phyloP scores from a whole-genome alignment of 2,888 invertebrate genomes.

The Trissolcus japonicus region DNA sequence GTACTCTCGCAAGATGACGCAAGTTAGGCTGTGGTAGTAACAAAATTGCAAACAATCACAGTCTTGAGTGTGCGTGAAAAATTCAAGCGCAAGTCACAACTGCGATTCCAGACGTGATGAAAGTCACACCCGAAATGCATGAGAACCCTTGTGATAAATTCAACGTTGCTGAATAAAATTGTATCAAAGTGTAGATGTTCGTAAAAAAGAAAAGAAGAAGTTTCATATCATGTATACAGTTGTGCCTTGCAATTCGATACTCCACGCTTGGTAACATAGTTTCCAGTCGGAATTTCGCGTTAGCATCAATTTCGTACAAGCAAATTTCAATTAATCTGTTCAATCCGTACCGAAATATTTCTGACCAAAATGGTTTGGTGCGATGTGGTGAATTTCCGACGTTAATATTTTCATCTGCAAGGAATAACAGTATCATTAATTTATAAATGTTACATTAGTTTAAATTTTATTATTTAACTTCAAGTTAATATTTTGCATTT shows the following conservation, averaged over 20 bases:
- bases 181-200: no score
- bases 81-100: slow-evolving; percentile 17
- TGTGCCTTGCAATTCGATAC: slow-evolving; percentile 27
- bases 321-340: slow-evolving; percentile 63
- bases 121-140: no score
- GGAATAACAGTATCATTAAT: slow-evolving; percentile 55
- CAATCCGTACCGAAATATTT: slow-evolving; percentile 99
- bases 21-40: slow-evolving; percentile 18
- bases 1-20: slow-evolving; percentile 16
- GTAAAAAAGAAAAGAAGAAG: background rate
- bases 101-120: background rate
- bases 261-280: slow-evolving; percentile 20
- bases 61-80: slow-evolving; percentile 26
- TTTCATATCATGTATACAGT: background rate
- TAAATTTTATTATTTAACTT: background rate
- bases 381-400: slow-evolving; percentile 94
- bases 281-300: slow-evolving; percentile 24
- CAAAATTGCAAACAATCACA: slow-evolving; percentile 25
- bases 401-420: slow-evolving; percentile 93
- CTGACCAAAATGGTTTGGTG: slow-evolving; percentile 98
- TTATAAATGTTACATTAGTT: background rate
- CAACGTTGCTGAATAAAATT: no score
- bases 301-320: slow-evolving; percentile 22
- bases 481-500: background rate
- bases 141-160: background rate